Base-by-base conservation (phyloP, 1,140 invertebrate genomes). In the Aphaenogaster floridana region DNA sequence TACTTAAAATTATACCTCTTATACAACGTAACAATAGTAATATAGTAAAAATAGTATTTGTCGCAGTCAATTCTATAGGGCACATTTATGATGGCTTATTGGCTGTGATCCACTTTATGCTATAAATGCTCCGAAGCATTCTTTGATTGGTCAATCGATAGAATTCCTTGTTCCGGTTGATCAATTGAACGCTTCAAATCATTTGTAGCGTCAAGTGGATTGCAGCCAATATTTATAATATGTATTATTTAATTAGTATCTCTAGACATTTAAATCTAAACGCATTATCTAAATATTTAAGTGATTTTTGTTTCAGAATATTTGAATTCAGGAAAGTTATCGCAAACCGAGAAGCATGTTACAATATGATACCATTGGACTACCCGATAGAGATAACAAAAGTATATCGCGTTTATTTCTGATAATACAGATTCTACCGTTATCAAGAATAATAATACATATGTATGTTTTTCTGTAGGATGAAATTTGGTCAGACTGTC, bases 351-450 rank as follows among this genome's bases (percentile, higher is more conserved):
- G 97, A 98, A 92, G 96, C 96, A 90, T 99, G 98, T 95, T 97
- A 97, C 92, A 97, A 97, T 94, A 96, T 99, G 80, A 97, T 99
- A 68, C 97, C 98, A 76, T 95, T 95, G 69, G 96, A 99, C 94
- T 98, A 99, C 96, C 98, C 98, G 17, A 96, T 99, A n/a, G 97
- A 97, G 88, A 98, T 99, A 89, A 97, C 97, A 52, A 99, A 98
- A 96, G 98, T 98, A 96, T 96, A 93, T n/a, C 39, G 36, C 42
- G 15, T 45, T 28, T 28, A 28, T 76, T 57, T 28, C 15, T 63
- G 13, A 5, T 59, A 66, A 74, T 48, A 45, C 1, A 61, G 17
- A 28, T 34, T 87, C 28, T 28, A n/a, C 21, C 42, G 52, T 71
- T 81, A 28, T 7, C 13, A 36, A 15, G 21, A 36, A 79, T 50